A percentile compares a stretch with the other conserved stretches of the same genome.
phyloP scores from a whole-genome alignment of 2,888 invertebrate genomes.

The Andrena camellia region DNA sequence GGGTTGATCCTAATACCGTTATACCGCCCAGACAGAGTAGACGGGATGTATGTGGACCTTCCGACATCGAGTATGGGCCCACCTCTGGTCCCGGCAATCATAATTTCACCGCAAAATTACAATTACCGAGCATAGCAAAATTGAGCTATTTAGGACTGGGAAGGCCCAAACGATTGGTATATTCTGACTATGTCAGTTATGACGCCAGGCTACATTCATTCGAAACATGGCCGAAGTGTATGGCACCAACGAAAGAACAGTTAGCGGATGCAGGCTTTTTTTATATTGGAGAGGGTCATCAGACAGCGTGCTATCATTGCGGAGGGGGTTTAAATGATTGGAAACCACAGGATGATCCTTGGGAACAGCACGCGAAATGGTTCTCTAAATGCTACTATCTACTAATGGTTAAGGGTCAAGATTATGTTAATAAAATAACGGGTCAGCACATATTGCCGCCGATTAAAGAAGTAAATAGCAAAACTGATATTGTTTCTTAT shows the following conservation, averaged over 20 bases:
- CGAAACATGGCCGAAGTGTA: constrained; percentile 92
- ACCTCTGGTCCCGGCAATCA: constrained; percentile 79
- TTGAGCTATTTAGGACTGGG: constrained; percentile 82
- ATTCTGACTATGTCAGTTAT: constrained; percentile 90
- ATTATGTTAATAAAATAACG: constrained; percentile 90
- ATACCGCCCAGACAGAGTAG: constrained; percentile 82
- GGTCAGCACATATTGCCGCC: constrained; percentile 85
- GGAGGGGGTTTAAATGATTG: constrained; percentile 97
- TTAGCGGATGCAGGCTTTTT: constrained; percentile 96
- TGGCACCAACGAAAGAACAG: constrained; percentile 92
- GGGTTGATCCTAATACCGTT: constrained; percentile 77
- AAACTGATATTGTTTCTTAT: neutral
- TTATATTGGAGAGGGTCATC: constrained; percentile 95
- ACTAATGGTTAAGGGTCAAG: constrained; percentile 91
- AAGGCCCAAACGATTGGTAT: constrained; percentile 86
- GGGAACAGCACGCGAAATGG: constrained; percentile 98
- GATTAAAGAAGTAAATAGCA: constrained; percentile 82
- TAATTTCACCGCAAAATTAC: constrained; percentile 63
- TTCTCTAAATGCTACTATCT: constrained; percentile 94
- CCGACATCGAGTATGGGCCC: constrained; percentile 83
- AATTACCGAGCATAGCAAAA: constrained; percentile 74
- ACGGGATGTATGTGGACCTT: constrained; percentile 85
- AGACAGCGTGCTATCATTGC: constrained; percentile 97
- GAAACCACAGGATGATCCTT: constrained; percentile 96
- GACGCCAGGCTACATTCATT: constrained; percentile 91